Evolutionary conservation across 2,113 vertebrate genomes (phyloP), one percentile per base, ranked within the genome.

Genomic region (Meleagris gallopavo): DNA sequence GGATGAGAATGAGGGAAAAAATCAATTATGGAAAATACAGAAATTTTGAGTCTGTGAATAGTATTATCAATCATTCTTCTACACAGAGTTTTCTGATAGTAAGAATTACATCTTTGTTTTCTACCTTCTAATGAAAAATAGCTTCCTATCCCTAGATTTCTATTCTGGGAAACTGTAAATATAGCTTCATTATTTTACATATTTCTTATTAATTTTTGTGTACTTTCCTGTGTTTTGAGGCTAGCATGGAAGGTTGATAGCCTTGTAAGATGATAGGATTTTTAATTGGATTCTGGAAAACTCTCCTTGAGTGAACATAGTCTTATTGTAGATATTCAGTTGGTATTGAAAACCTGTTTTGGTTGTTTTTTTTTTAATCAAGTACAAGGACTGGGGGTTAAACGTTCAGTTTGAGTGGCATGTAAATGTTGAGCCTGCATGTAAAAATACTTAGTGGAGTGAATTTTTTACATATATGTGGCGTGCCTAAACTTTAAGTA

Each of bases 381-480:
- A 19, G 20, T 12, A 86, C 57, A 54, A 32, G 6, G 54, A 45
- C 41, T 65, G 38, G n/a, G 22, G 2, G 0, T n/a, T 40, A 92
- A 75, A 72, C 22, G 18, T 4, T 83, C 17, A 3, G 0, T 69
- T 74, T 43, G 64, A 80, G 18, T 25, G 82, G n/a, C 18, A 4
- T 58, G 13, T 3, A 54, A 72, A 41, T 55, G n/a, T 73, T 73
- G 27, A 85, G 8, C 12, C 30, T 83, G 6, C n/a, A 41, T 41
- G 25, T 76, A 6, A 60, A 66, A 87, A n/a, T 58, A 50, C 10
- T 62, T 76, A 50, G 10, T 6, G 2, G 57, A 50, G n/a, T 71
- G 5, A 69, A 13, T 38, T 50, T 58, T 64, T 71, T 50, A 34
- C 20, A 30, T 0, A 0, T 36, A 36, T 1, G 3, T 3, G 2